phyloP scores from a whole-genome alignment of 2,797 vertebrate species.

The Astyanax mexicanus region DNA sequence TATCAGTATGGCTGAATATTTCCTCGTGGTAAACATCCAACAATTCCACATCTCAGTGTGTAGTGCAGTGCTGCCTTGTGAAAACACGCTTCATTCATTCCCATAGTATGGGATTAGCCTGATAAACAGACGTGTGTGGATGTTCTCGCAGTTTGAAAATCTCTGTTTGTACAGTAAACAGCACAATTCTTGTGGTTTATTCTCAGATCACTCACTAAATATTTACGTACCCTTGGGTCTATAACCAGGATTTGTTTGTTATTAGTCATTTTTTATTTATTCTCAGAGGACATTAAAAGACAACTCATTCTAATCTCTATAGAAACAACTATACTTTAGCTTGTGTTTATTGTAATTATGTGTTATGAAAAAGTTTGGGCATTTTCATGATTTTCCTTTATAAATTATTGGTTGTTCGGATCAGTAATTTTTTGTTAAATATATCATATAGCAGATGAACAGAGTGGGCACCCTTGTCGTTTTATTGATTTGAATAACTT shows the following conservation, averaged over 20 bases:
- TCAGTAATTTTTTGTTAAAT: too few relatives aligned
- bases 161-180: not conserved
- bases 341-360: too few relatives aligned
- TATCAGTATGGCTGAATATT: too few relatives aligned
- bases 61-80: not conserved
- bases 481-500: too few relatives aligned
- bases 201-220: not conserved
- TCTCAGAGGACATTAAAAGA: not conserved
- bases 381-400: too few relatives aligned
- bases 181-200: not conserved
- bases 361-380: too few relatives aligned
- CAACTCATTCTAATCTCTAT: too few relatives aligned
- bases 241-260: not conserved
- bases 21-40: not conserved
- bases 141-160: not conserved
- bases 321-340: too few relatives aligned
- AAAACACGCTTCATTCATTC: not conserved
- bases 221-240: not conserved
- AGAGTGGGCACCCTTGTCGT: too few relatives aligned
- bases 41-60: not conserved
- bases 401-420: too few relatives aligned
- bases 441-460: too few relatives aligned
- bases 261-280: not conserved
- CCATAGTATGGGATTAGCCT: not conserved
- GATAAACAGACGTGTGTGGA: not conserved